Base-by-base conservation (phyloP, 2,113 vertebrate genomes). In the Plotosus lineatus region DNA sequence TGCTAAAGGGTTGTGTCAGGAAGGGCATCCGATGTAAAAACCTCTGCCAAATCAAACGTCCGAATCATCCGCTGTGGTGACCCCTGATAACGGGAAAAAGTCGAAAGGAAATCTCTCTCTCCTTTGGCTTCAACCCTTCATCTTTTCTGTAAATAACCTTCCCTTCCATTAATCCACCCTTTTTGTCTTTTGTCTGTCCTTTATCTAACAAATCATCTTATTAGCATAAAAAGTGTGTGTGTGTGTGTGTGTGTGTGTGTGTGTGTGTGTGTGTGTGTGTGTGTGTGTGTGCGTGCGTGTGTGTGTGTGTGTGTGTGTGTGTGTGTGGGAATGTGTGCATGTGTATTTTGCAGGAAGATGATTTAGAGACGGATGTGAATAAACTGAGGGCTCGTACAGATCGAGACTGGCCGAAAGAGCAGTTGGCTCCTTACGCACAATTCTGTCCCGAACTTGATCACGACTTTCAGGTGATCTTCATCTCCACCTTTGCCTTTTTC, bases 281-380 rank as follows among this genome's bases (percentile, higher is more conserved):
- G 38, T 74, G 38, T 69, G 36, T 82, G 31, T 75, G 31, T 58
- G 53, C 79, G 51, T 71, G 51, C 76, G 38, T 46, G 23, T 71
- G 14, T 82, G 15, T 50, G 19, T 42, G 42, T 26, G 69, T 74
- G 55, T 81, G 38, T 79, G 40, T 81, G 46, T 61, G 61, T 60
- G 78, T 33, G 66, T 56, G 14, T 58, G 65, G 21, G 69, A 5
- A 14, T 63, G 55, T 65, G 68, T 71, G 40, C 53, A 40, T 58
- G 42, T 33, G 66, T 66, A 44, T 72, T 28, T 28, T 68, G 5
- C 78, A 98, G 97, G 95, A 97, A 72, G 94, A 96, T 28, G 96
- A 98, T 81, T 90, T 98, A 87, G 96, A 98, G 90, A 96, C 93
- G 6, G 96, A 98, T 44, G 53, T 95, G 75, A 91, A 87, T 85